Percentiles rank a stretch among this genome's conserved stretches.
phyloP scores from a whole-genome alignment of 2,113 vertebrate genomes.

The Rhadina sibilatrix region DNA sequence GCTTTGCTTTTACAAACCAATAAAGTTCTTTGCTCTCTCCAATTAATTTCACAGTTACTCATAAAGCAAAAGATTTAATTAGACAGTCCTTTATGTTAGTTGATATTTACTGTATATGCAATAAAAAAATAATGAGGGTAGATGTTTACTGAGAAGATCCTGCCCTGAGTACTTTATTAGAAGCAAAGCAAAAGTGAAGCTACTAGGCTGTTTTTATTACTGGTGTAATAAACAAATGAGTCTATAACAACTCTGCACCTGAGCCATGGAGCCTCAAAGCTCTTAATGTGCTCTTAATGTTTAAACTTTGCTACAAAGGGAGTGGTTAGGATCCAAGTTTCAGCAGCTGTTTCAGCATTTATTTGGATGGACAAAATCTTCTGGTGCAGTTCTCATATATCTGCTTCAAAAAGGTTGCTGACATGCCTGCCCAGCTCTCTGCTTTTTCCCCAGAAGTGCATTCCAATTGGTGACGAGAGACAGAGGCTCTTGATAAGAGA shows the following conservation, averaged over 20 bases:
- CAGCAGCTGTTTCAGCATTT: background rate
- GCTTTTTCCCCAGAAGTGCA: background rate
- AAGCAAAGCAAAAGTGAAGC: background rate
- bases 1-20: conserved; percentile 28
- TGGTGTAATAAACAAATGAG: background rate
- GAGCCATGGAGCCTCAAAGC: background rate
- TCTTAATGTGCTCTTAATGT: background rate
- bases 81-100: background rate
- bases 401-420: background rate
- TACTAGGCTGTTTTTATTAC: background rate
- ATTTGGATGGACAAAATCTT: background rate
- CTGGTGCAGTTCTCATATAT: background rate
- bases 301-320: background rate
- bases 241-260: background rate
- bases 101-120: background rate
- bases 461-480: background rate
- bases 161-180: background rate
- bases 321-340: background rate
- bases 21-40: background rate
- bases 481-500: background rate
- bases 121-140: background rate
- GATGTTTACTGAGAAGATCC: background rate
- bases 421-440: background rate
- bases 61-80: conserved; percentile 25
- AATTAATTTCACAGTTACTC: conserved; percentile 18